Evolutionary conservation across 2,113 vertebrate species (phyloP).

Genomic region (Erinaceus europaeus): DNA sequence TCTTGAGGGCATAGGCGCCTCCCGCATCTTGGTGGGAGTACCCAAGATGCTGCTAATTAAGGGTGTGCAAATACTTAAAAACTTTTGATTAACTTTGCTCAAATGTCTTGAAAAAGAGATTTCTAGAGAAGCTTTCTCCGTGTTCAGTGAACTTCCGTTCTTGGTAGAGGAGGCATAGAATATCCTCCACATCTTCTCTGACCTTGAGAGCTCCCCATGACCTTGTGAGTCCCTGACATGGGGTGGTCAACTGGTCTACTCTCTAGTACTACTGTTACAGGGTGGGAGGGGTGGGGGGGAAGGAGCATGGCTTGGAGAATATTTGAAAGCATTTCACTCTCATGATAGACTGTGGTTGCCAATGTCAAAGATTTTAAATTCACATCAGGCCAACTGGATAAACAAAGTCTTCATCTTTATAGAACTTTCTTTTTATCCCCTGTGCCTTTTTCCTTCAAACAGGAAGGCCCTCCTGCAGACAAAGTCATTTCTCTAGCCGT

Average conservation of each 20-base stretch:
- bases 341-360: not conserved
- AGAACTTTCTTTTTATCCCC: not conserved
- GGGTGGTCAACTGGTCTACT: not conserved
- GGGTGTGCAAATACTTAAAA: conserved; percentile 35
- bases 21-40: conserved; percentile 37
- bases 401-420: not conserved
- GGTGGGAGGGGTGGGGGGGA: not conserved
- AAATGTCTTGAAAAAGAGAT: not conserved
- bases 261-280: not conserved
- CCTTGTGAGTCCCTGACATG: not conserved
- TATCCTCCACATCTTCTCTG: not conserved
- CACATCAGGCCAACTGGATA: not conserved
- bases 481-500: not conserved
- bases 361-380: not conserved
- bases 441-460: not conserved
- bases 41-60: conserved; percentile 60
- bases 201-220: not conserved
- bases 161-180: accelerated
- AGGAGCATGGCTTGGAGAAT: not conserved
- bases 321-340: too few relatives aligned
- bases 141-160: not conserved
- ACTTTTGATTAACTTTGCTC: conserved; percentile 46
- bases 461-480: not conserved
- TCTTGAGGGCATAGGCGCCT: conserved; percentile 54
- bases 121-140: not conserved